A percentile compares a stretch with the other conserved stretches of the same genome.
Conservation (phyloP, 2,113 vertebrate species). For the Orthochromis malagaraziensis region DNA sequence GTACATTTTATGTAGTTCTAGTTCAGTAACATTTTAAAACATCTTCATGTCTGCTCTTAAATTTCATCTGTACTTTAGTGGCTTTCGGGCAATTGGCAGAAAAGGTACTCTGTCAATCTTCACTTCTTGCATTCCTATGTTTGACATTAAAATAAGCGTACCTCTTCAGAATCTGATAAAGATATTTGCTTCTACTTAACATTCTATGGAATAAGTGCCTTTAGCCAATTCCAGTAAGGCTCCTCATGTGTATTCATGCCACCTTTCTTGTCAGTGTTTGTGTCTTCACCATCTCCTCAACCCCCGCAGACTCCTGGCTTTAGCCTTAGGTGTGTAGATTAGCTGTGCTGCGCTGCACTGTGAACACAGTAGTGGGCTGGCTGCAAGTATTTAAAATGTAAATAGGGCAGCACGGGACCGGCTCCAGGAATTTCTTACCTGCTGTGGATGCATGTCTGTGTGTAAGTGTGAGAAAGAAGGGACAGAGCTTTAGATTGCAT, state of each 20-base stretch:
- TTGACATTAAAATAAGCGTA: background rate
- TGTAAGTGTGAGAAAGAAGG: background rate
- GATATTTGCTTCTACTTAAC: background rate
- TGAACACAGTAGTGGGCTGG: conserved; percentile 63
- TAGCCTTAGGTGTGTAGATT: conserved; percentile 71
- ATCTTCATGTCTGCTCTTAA: background rate
- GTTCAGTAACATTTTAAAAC: background rate
- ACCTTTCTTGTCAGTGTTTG: conserved; percentile 9
- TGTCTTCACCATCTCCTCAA: background rate
- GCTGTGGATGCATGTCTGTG: conserved; percentile 33
- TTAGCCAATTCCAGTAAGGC: background rate
- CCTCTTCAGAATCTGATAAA: background rate
- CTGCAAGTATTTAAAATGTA: conserved; percentile 77
- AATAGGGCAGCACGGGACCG: conserved; percentile 70
- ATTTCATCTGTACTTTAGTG: background rate
- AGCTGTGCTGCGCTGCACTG: conserved; percentile 58
- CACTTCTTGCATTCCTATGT: background rate
- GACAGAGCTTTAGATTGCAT: background rate
- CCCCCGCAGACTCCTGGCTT: conserved; percentile 31
- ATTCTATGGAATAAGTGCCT: background rate
- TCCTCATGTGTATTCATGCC: background rate
- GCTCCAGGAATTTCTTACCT: conserved; percentile 82
- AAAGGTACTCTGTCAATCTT: background rate
- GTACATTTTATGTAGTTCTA: background rate
- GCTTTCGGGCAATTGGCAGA: background rate